Evolutionary conservation across 2,888 invertebrate species (phyloP), one percentile per base, ranked within the genome.

Genomic region (Dione vanillae): DNA sequence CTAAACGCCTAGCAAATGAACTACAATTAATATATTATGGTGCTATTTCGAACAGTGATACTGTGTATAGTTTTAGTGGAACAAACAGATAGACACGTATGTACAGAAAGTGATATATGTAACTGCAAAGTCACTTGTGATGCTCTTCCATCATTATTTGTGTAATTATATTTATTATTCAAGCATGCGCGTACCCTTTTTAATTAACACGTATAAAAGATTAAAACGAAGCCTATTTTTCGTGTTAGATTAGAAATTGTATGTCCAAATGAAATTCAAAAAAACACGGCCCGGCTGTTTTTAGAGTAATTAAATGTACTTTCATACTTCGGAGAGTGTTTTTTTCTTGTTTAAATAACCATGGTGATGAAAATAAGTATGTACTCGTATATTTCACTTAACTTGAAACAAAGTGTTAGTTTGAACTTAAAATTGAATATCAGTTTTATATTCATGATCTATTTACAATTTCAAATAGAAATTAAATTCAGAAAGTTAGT

Each of bases 1-100:
- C 74, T 70, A 75, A 83, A 68, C 78, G 64, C 67, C 79, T 82
- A 82, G 77, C 69, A 81, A 83, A 82, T 79, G 76, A 81, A 80
- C 81, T 82, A 84, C 80, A 78, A 77, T 78, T 78, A 79, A 81
- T 75, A 68, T 77, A 68, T 77, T 76, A 77, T 75, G 72, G 84
- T 85, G 84, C 85, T 81, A 79, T 80, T 78, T 78, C 75, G 77
- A 77, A 79, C 71, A 71, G 74, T 71, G 71, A 47, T 64, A 43
- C 66, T 56, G 70, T 67, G 66, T 51, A 43, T 59, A 59, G 56
- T 37, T 54, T 62, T 65, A 49, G 45, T 65, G 52, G 56, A 45
- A 40, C 35, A 59, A 69, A 71, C 52, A 70, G 70, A 70, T 11
- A 16, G 37, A 35, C n/a, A 35, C 35, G 35, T 74, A 74, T 74